Evolutionary conservation across 2,797 vertebrate species (phyloP).

Genomic region (Austrolebias charrua): DNA sequence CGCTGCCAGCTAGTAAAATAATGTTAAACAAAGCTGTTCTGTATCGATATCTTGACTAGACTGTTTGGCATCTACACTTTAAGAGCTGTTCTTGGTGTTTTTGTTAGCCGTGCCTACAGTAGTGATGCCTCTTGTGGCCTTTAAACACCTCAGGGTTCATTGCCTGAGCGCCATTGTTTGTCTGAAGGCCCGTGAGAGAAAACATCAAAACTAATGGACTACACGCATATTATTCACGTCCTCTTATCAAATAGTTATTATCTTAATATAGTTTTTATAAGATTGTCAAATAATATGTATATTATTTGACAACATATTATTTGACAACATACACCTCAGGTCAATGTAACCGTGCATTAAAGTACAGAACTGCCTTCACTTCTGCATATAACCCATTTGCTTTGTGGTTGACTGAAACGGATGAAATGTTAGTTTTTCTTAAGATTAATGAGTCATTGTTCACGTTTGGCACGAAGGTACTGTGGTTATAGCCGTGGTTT

Average conservation of each 20-base stretch:
- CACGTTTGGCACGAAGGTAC: not conserved
- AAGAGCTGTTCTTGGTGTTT: not conserved
- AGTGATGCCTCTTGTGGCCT: conserved; percentile 64
- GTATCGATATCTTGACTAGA: not conserved
- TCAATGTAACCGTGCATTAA: not conserved
- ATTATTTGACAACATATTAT: too few relatives aligned
- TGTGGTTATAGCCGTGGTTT: not conserved
- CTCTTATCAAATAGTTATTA: not conserved
- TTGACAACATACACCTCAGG: too few relatives aligned
- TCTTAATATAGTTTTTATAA: not conserved
- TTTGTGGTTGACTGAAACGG: not conserved
- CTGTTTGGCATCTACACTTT: rapidly evolving
- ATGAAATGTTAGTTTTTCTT: not conserved
- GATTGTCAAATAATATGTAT: too few relatives aligned
- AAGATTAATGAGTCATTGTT: not conserved
- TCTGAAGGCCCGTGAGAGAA: conserved; percentile 37
- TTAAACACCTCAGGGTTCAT: conserved; percentile 61
- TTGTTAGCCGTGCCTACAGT: conserved; percentile 24
- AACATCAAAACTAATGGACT: conserved; percentile 21
- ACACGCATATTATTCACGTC: not conserved
- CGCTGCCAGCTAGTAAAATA: conserved; percentile 18
- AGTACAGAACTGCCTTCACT: not conserved
- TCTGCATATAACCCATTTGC: not conserved
- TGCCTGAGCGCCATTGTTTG: conserved; percentile 76
- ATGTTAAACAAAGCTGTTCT: not conserved